Conservation (phyloP, 2,888 invertebrate species). For the Phyllotreta striolata region DNA sequence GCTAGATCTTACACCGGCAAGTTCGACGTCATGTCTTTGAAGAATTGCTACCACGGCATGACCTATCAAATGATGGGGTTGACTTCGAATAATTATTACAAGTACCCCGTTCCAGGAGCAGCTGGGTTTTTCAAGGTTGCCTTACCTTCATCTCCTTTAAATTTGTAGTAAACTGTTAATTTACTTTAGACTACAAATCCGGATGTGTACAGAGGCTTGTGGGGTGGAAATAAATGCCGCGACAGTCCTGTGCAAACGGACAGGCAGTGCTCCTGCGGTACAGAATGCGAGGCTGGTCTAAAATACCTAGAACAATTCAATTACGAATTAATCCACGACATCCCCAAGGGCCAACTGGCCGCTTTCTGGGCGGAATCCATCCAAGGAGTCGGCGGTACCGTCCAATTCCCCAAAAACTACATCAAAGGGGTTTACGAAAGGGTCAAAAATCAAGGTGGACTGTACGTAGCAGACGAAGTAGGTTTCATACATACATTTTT, state of each 20-base stretch:
- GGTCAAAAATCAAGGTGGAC: conserved; percentile 82
- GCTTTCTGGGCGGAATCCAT: conserved; percentile 95
- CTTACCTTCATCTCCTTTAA: conserved; percentile 2
- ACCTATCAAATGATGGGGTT: conserved; percentile 84
- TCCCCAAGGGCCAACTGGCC: conserved; percentile 82
- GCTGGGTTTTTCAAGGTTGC: conserved; percentile 81
- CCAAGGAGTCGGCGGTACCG: conserved; percentile 93
- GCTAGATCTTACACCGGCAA: conserved; percentile 86
- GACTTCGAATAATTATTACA: conserved; percentile 79
- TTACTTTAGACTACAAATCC: conserved; percentile 81
- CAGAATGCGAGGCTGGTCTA: conserved; percentile 8
- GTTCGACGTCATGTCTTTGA: conserved; percentile 84
- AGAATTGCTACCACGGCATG: conserved; percentile 93
- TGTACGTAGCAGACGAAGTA: conserved; percentile 93
- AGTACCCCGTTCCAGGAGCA: conserved; percentile 74
- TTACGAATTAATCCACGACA: conserved; percentile 31
- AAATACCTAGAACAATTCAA: conserved; percentile 2
- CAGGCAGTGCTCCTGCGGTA: conserved; percentile 39
- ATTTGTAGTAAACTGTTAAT: conserved; percentile 7
- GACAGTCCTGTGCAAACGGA: conserved; percentile 84
- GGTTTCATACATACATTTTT: conserved; percentile 28
- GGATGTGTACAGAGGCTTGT: conserved; percentile 89
- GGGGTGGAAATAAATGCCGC: conserved; percentile 88
- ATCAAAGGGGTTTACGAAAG: conserved; percentile 81
- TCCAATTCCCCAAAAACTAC: conserved; percentile 91